A percentile compares a stretch with the other conserved stretches of the same genome.
phyloP scores from a whole-genome alignment of 2,888 invertebrate genomes.

The Limnephilus lunatus region DNA sequence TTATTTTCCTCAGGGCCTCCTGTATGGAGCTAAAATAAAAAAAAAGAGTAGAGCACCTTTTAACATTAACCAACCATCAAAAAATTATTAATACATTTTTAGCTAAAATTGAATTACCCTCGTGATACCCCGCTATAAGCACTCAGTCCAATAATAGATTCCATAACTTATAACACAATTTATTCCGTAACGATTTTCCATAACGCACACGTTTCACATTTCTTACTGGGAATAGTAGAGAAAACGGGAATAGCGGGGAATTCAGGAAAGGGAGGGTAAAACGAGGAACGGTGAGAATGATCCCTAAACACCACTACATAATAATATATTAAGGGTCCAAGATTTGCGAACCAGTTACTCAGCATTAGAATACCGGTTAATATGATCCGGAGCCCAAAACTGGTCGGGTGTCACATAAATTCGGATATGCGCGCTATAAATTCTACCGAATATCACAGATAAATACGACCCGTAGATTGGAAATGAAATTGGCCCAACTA shows the following conservation, averaged over 20 bases:
- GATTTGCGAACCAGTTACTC: constrained; percentile 51
- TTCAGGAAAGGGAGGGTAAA: too few species aligned
- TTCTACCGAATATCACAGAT: constrained; percentile 29
- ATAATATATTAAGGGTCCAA: constrained; percentile 55
- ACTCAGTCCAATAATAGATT: not conserved
- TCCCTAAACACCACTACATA: constrained; percentile 61
- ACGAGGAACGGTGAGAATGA: constrained; percentile 26
- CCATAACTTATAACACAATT: not conserved
- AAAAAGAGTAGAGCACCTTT: too few species aligned
- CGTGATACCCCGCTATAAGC: too few species aligned
- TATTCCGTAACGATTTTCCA: not conserved
- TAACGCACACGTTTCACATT: not conserved
- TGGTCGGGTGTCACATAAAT: constrained; percentile 22
- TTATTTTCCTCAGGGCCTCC: too few species aligned
- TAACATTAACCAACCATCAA: too few species aligned
- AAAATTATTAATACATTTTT: too few species aligned
- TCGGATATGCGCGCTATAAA: constrained; percentile 37
- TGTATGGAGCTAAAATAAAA: too few species aligned
- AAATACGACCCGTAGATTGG: constrained; percentile 21
- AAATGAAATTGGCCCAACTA: constrained; percentile 29
- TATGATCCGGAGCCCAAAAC: constrained; percentile 36
- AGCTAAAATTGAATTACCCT: too few species aligned
- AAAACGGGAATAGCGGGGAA: too few species aligned
- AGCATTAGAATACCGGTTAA: constrained; percentile 46
- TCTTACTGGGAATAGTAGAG: not conserved